Conservation (phyloP, 2,797 vertebrate species). For the Callimico goeldii region DNA sequence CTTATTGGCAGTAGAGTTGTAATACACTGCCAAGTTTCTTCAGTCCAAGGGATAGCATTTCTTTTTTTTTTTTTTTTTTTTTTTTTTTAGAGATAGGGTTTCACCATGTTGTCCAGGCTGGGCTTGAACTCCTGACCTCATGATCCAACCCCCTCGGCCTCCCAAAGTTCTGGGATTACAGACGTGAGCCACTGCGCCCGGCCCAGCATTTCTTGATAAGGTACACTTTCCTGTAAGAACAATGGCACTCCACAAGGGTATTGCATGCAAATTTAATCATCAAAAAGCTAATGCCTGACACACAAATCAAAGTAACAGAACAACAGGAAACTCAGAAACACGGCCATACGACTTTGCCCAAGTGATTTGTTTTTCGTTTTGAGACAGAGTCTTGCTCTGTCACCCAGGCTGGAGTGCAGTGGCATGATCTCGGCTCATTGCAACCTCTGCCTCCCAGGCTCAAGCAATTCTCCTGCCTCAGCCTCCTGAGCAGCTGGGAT, state of each 20-base stretch:
- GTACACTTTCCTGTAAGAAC: not conserved
- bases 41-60: slow-evolving; percentile 23
- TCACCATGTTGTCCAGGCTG: too few relatives aligned
- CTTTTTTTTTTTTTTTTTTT: not conserved
- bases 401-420: too few relatives aligned
- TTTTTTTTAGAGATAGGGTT: too few relatives aligned
- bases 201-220: not conserved
- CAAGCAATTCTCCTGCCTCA: too few relatives aligned
- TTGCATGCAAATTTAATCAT: slow-evolving; percentile 20
- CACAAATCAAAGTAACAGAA: not conserved
- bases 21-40: not conserved
- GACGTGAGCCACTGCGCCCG: too few relatives aligned
- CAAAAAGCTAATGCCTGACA: not conserved
- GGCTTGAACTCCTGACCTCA: too few relatives aligned
- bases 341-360: not conserved
- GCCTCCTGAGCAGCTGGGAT: too few relatives aligned
- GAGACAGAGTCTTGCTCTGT: too few relatives aligned
- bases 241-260: not conserved
- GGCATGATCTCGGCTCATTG: too few relatives aligned
- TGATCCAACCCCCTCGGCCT: too few relatives aligned
- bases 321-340: not conserved
- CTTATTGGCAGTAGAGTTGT: not conserved
- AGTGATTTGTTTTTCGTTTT: not conserved
- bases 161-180: too few relatives aligned
- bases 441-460: too few relatives aligned